Evolutionary conservation across 2,113 vertebrate genomes (phyloP), one percentile per base, ranked within the genome.

Genomic region (Pseudois nayaur): DNA sequence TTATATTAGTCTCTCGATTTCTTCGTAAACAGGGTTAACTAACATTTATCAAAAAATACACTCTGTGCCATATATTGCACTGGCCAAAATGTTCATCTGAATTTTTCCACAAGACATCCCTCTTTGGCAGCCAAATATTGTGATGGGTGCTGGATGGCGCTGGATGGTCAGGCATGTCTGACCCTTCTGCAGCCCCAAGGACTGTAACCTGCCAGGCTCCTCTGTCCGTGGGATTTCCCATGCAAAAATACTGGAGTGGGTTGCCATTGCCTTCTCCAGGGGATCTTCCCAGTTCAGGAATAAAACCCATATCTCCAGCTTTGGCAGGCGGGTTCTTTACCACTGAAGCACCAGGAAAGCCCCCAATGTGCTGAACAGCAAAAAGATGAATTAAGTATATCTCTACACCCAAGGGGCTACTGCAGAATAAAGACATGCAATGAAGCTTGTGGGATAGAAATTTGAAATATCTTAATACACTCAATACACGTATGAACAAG

Each of bases 91-190:
- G 71, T 27, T 43, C 36, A 25, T 25, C 25, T 2, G 5, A 14
- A 27, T 43, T 43, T 74, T 76, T 43, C 71, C 23, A 25, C 36
- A 25, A 14, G 71, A 43, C 21, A 14, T 27, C 21, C 2, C 36
- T 74, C 43, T 43, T 43, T 3, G 21, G 71, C 71, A 27, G 2
- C 19, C 11, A 27, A 3, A 74, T 3, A 25, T 23, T 3, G 36
- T 13, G 36, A 11, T 7, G 2, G 40, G 71, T 43, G 71, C 21
- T 8, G 36, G 1, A 13, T 25, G 36, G 71, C 0, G 10, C 0
- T 40, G 67, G 43, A 43, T 43, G 43, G 43, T 43, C 43, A 43
- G 1, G 14, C 2, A 36, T 76, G 71, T 74, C 21, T 25, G 36
- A 74, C 36, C 36, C 36, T 43, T 14, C 13, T 14, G 71, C 23